phyloP scores from a whole-genome alignment of 2,797 vertebrate species.

The Parambassis ranga region DNA sequence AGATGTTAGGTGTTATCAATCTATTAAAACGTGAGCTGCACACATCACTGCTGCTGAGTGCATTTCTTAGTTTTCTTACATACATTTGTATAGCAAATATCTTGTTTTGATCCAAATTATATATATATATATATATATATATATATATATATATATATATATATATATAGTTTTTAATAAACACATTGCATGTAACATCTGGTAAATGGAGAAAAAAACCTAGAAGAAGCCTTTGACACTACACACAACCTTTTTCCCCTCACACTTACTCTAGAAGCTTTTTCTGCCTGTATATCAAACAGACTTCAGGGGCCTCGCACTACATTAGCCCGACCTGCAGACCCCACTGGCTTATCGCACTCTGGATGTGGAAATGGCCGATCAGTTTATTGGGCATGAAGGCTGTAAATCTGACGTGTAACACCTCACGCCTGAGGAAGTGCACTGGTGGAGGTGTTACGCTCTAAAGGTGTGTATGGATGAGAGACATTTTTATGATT shows the following conservation, averaged over 20 bases:
- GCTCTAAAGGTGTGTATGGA: constrained; percentile 49
- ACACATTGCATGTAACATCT: constrained; percentile 7
- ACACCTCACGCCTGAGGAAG: constrained; percentile 58
- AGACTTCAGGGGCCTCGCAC: constrained; percentile 51
- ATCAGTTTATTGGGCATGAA: constrained; percentile 70
- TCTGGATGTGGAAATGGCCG: constrained; percentile 60
- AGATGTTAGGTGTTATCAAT: too few relatives aligned
- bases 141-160: too few relatives aligned
- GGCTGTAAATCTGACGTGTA: constrained; percentile 71
- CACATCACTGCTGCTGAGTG: too few relatives aligned
- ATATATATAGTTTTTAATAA: too few relatives aligned
- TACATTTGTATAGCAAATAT: too few relatives aligned
- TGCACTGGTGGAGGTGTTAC: constrained; percentile 50
- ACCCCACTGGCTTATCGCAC: constrained; percentile 44
- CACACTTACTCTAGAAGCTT: constrained; percentile 68
- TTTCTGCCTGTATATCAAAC: constrained; percentile 63
- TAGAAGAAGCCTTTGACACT: constrained; percentile 20
- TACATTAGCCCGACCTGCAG: constrained; percentile 69
- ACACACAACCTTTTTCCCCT: constrained; percentile 48
- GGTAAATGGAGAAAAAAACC: constrained; percentile 1
- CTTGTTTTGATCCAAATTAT: too few relatives aligned
- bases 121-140: too few relatives aligned
- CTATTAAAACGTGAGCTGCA: too few relatives aligned
- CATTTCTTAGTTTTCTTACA: too few relatives aligned
- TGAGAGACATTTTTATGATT: constrained; percentile 68